Evolutionary conservation across 1,140 invertebrate genomes (phyloP).

Genomic region (Danaus plexippus): DNA sequence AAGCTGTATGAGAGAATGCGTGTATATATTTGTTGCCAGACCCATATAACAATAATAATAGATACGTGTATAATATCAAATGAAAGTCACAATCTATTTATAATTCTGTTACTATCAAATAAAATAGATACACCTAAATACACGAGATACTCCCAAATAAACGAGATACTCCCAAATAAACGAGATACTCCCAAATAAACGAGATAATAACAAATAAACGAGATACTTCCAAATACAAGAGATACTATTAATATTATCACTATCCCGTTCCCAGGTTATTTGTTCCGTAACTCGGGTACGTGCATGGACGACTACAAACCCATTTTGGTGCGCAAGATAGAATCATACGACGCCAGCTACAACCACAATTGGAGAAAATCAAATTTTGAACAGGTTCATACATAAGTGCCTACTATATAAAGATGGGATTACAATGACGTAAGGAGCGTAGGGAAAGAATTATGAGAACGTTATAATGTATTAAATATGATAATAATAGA

Average conservation of each 20-base stretch:
- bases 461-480: too few relatives aligned
- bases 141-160: constrained; percentile 8
- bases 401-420: too few relatives aligned
- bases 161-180: background rate
- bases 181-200: constrained; percentile 7
- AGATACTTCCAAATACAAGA: constrained; percentile 1
- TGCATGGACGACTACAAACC: constrained; percentile 44
- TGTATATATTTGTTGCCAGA: too few relatives aligned
- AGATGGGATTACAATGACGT: too few relatives aligned
- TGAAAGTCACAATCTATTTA: too few relatives aligned
- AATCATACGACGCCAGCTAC: background rate
- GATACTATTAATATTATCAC: constrained; percentile 1
- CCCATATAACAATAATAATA: too few relatives aligned
- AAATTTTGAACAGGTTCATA: constrained; percentile 27
- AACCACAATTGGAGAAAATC: constrained; percentile 20
- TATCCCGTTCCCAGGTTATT: constrained; percentile 33
- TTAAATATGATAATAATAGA: too few relatives aligned
- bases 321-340: constrained; percentile 22
- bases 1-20: too few relatives aligned
- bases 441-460: too few relatives aligned
- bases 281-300: constrained; percentile 36
- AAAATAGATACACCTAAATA: too few relatives aligned
- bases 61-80: too few relatives aligned
- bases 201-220: background rate
- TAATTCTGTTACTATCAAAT: too few relatives aligned